These are phyloP conservation scores for Centropus bengalensis DNA, from an alignment of 2,113 vertebrate species.

Conservation along the genomic window DNA sequence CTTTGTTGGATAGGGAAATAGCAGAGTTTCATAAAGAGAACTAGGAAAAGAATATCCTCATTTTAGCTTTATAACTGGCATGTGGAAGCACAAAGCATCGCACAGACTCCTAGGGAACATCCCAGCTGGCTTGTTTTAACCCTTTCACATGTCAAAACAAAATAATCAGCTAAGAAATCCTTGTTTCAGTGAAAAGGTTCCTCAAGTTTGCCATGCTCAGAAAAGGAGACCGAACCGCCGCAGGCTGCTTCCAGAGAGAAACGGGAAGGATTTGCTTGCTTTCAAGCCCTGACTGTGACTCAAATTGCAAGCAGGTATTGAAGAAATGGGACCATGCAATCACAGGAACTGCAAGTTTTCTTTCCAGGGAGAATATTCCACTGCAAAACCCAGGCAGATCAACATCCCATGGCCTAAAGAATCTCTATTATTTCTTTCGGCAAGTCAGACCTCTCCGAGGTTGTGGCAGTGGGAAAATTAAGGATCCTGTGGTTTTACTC, in stretches of 20 bases:
- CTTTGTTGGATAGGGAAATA: background rate
- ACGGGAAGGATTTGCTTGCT: background rate
- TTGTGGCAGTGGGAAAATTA: background rate
- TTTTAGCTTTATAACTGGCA: background rate
- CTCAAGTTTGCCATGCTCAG: background rate
- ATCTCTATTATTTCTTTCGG: background rate
- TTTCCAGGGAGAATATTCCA: background rate
- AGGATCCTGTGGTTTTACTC: background rate
- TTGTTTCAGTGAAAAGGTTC: background rate
- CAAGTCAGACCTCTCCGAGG: background rate
- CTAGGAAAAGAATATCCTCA: background rate
- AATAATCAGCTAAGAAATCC: background rate
- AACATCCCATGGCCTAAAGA: background rate
- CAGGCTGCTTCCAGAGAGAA: background rate
- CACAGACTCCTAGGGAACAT: background rate
- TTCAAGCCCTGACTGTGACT: background rate
- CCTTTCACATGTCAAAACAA: background rate
- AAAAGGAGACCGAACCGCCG: background rate
- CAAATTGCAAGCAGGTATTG: background rate
- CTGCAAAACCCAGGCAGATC: background rate
- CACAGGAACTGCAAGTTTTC: background rate
- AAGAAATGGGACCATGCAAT: background rate
- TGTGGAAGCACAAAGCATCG: background rate
- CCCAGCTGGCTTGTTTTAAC: background rate
- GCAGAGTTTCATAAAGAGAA: background rate